A percentile compares a stretch with the other conserved stretches of the same genome.
phyloP scores from a whole-genome alignment of 2,113 vertebrate species.

The Urocolius indicus region DNA sequence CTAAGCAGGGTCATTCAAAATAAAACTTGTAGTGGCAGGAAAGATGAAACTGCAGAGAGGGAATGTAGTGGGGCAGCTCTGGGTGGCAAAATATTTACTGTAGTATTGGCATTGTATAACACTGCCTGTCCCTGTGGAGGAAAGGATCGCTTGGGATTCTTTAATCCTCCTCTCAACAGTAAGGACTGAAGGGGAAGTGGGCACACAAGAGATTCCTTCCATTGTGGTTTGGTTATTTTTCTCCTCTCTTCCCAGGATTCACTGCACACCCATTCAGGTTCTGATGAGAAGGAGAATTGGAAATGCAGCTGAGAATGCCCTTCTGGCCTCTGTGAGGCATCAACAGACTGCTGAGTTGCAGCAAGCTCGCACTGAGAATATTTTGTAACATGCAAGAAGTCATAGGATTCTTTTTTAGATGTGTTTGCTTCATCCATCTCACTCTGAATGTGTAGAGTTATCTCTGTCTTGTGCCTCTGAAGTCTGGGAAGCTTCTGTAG shows the following conservation, averaged over 20 bases:
- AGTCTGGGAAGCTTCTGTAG: background rate
- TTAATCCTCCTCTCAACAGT: background rate
- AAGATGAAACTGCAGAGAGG: background rate
- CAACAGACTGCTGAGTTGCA: background rate
- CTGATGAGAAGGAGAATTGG: slow-evolving; percentile 58
- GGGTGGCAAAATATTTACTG: background rate
- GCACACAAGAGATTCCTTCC: fast-evolving
- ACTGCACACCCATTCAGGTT: background rate
- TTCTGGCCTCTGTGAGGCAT: background rate
- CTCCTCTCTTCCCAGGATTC: background rate
- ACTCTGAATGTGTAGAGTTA: background rate
- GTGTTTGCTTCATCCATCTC: background rate
- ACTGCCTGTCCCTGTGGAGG: background rate
- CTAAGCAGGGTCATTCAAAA: background rate
- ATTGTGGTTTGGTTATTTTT: no score
- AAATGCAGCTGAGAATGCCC: background rate
- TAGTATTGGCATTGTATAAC: background rate
- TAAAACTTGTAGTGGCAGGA: background rate
- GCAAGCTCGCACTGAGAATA: fast-evolving
- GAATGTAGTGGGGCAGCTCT: background rate
- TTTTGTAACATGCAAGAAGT: background rate
- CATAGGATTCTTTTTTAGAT: background rate
- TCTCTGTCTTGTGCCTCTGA: background rate
- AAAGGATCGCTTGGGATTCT: background rate
- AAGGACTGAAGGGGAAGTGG: background rate